Base-by-base conservation (phyloP, 2,888 invertebrate species). In the Pterobdella sp. region DNA sequence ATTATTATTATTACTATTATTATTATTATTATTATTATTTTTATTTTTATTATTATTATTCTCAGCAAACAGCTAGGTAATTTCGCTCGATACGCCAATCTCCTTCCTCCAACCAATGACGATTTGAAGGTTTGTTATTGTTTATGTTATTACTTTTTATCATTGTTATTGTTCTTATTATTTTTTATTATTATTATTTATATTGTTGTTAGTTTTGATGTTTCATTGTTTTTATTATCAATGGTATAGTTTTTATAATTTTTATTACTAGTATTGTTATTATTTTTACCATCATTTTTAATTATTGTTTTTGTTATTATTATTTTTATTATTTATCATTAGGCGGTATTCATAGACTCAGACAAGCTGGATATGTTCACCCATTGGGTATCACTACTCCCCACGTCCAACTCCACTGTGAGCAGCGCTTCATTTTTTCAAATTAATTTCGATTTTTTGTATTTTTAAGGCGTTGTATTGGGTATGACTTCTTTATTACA, bases 31-130 rank as follows among this genome's bases (percentile, higher is more conserved):
- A 36, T 10, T 36, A 65, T 18, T 3, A 34, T 36, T 67, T 67
- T 68, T 56, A 68, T 18, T 35, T 63, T 32, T 32, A 31, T 31
- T 26, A 14, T 68, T 31, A 3, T 37, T 73, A 52, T 68, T 67
- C 26, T 4, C 42, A 75, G 75, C 32, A 22, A 60, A 34, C 73
- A 74, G 49, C 31, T 75, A 34, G 73, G 64, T 2, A 78, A 78
- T 63, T 73, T 78, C 64, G 76, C 75, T 10, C 74, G 76, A 26
- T 60, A 74, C 36, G 74, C 76, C 22, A 75, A 73, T 52, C 72
- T 77, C 14, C 32, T 77, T 0, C 77, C 77, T n/a, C 77, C 77
- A 0, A 36, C 49, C 18, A 56, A 73, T 42, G 68, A 75, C n/a
- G 72, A 73, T 36, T 56, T 70, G 31, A 77, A 77, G 76, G 76